Base-by-base conservation (phyloP, 2,888 invertebrate genomes). In the Agonopterix alstromeriana region DNA sequence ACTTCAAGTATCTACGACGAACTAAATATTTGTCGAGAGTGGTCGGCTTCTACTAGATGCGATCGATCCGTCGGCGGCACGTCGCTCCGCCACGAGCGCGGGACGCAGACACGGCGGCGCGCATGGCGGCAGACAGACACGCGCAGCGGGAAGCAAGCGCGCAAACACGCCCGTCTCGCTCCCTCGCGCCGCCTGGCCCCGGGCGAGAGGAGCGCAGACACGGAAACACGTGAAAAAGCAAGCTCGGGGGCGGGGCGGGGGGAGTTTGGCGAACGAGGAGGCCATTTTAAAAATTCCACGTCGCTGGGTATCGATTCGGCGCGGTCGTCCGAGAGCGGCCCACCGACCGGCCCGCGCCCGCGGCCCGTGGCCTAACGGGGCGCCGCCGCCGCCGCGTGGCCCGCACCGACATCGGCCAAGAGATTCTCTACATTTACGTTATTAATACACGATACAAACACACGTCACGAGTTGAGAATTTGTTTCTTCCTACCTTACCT, bases 121-220 rank as follows among this genome's bases (percentile, higher is more conserved):
- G 80, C 86, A 85, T 58, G 56, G 53, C 72, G 71, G 70, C 86
- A 84, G 63, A 80, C 86, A 84, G 63, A 76, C 84, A 74, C 81
- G 85, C 83, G 82, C 82, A 80, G 69, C 62, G 68, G 53, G 71
- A 76, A 73, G 73, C 82, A 70, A 71, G 74, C 77, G 61, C 57
- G 68, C 77, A 67, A 58, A 40, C 45, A 40, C 27, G 40, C 17
- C 8, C 40, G 61, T 42, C 42, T 10, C 42, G 42, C 42, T 11
- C 8, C 35, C 43, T n/a, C 35, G 43, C 55, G 44, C 46, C 35
- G 9, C 10, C 7, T 27, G 7, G 42, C 36, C 47, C 43, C 7
- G 53, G 44, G 55, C 45, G 48, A 45, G 68, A 75, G 64, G 53
- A 62, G 63, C 48, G 55, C 70, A 48, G 52, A 55, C 65, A 55